phyloP scores from a whole-genome alignment of 37 sponge, comb jelly and placozoan species.

The Tethya wilhelma region DNA sequence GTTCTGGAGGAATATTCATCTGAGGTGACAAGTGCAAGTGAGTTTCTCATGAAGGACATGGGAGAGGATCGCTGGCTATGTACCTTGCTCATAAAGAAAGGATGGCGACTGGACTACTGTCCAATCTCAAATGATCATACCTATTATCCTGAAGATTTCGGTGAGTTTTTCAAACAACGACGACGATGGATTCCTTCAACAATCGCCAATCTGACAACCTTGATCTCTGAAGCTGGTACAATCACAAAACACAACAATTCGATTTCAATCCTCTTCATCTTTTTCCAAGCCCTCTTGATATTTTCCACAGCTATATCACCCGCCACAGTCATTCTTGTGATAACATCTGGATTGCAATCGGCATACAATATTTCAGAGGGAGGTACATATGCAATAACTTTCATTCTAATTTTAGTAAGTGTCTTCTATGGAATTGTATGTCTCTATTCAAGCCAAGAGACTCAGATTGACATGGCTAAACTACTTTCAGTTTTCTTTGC shows the following conservation, averaged over 20 bases:
- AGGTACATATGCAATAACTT: neutral
- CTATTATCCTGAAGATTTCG: conserved; percentile 79
- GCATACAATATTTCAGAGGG: conserved; percentile 12
- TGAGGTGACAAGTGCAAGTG: conserved; percentile 61
- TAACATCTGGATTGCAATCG: conserved; percentile 68
- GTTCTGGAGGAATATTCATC: conserved; percentile 71
- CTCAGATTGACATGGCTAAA: conserved; percentile 74
- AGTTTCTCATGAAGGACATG: conserved; percentile 94
- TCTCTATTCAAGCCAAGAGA: conserved; percentile 43
- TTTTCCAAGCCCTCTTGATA: conserved; percentile 78
- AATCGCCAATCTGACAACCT: conserved; percentile 74
- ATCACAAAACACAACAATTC: conserved; percentile 69
- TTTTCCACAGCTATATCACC: conserved; percentile 82
- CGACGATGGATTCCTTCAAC: conserved; percentile 92
- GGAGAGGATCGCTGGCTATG: conserved; percentile 97
- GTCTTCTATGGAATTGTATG: conserved; percentile 60
- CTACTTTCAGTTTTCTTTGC: conserved; percentile 75
- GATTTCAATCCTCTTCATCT: conserved; percentile 69
- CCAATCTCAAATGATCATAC: conserved; percentile 79
- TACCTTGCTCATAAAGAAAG: conserved; percentile 83
- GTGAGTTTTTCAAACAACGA: conserved; percentile 91
- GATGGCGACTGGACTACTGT: conserved; percentile 87
- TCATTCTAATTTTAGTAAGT: conserved; percentile 23
- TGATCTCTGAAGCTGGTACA: conserved; percentile 39
- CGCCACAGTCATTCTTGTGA: conserved; percentile 80